A percentile compares a stretch with the other conserved stretches of the same genome.
Conservation (phyloP, 2,797 vertebrate species). For the Hippocampus kuda region DNA sequence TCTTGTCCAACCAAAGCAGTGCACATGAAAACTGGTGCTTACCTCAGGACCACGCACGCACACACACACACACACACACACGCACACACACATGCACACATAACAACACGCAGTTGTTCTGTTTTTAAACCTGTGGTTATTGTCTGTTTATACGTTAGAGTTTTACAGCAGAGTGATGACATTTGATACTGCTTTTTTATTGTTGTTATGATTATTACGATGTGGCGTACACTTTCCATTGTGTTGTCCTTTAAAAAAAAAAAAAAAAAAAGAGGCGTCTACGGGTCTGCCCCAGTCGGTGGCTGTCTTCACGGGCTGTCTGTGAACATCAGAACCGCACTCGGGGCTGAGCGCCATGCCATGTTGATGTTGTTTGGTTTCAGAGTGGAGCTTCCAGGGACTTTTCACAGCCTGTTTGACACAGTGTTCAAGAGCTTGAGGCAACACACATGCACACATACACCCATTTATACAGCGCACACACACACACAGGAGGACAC, state of each 20-base stretch:
- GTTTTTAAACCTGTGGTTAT: slow-evolving; percentile 70
- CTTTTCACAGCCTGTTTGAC: slow-evolving; percentile 41
- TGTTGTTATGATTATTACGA: slow-evolving; percentile 36
- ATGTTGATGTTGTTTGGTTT: slow-evolving; percentile 2
- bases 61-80: slow-evolving; percentile 11
- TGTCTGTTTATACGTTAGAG: slow-evolving; percentile 57
- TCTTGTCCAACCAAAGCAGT: slow-evolving; percentile 53
- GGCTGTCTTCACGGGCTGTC: slow-evolving; percentile 27
- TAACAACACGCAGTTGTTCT: slow-evolving; percentile 35
- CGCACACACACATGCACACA: slow-evolving; percentile 10
- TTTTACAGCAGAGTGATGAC: slow-evolving; percentile 46
- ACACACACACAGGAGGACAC: slow-evolving; percentile 38
- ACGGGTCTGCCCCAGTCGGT: slow-evolving; percentile 43
- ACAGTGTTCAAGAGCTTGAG: slow-evolving; percentile 31
- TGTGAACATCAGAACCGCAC: slow-evolving; percentile 35
- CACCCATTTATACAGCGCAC: slow-evolving; percentile 34
- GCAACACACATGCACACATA: slow-evolving; percentile 19
- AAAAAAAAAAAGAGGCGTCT: slow-evolving; percentile 37
- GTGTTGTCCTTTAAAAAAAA: slow-evolving; percentile 31
- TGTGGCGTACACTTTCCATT: slow-evolving; percentile 50
- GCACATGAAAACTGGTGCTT: slow-evolving; percentile 67
- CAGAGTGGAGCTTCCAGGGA: slow-evolving; percentile 35
- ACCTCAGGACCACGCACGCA: slow-evolving; percentile 72
- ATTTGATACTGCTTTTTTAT: slow-evolving; percentile 57
- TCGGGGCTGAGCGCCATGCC: slow-evolving; percentile 1